Conservation (phyloP, 2,797 vertebrate species). For the Schizopygopsis malacanthus region DNA sequence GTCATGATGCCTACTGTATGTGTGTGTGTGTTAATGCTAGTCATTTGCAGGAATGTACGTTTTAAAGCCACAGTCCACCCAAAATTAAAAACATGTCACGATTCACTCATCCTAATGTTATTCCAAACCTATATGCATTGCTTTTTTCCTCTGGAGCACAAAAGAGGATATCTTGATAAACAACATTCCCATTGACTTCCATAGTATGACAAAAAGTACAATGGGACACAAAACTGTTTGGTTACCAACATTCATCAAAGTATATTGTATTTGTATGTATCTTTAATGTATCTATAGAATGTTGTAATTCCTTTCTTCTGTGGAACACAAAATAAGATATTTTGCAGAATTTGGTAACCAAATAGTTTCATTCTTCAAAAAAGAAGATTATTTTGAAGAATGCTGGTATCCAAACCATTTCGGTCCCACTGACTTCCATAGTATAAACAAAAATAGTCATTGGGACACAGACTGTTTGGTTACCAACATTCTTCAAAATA, state of each 20-base stretch:
- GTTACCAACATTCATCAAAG: not conserved
- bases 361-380: not conserved
- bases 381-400: not conserved
- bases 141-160: no score
- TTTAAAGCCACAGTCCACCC: not conserved
- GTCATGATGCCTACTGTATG: slow-evolving; percentile 30
- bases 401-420: not conserved
- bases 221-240: not conserved
- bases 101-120: not conserved
- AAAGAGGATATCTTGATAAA: not conserved
- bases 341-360: not conserved
- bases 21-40: slow-evolving; percentile 35
- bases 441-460: not conserved
- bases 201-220: not conserved
- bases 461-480: not conserved
- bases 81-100: not conserved
- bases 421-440: not conserved
- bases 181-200: not conserved
- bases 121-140: not conserved
- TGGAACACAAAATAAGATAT: not conserved
- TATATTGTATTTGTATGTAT: not conserved
- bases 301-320: not conserved
- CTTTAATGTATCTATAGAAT: no score
- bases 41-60: slow-evolving; percentile 19
- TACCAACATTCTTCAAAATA: not conserved